Percentiles rank a stretch among this genome's conserved stretches.
These are phyloP conservation scores for Anoplopoma fimbria DNA, from an alignment of 2,113 vertebrate genomes.

Conservation along the genomic window DNA sequence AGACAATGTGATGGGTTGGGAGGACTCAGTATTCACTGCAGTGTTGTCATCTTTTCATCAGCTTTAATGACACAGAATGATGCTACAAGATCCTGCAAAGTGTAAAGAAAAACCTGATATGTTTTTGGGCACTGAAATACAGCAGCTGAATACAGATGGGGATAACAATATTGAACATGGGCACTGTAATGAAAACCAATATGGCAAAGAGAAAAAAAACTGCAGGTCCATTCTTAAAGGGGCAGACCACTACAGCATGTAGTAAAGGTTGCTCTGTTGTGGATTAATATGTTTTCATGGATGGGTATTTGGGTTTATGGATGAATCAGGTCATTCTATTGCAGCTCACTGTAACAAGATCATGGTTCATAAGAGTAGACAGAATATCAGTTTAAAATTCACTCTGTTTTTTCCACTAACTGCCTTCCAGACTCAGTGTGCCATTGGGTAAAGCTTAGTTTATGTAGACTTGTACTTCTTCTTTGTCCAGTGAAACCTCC, in stretches of 20 bases:
- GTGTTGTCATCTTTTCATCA: conserved; percentile 38
- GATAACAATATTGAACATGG: not conserved
- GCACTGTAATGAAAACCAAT: not conserved
- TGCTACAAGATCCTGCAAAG: conserved; percentile 47
- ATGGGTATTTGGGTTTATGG: not conserved
- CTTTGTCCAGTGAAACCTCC: not conserved
- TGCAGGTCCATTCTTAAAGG: conserved; percentile 1
- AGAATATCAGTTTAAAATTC: not conserved
- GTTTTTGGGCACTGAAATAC: conserved; percentile 17
- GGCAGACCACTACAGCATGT: not conserved
- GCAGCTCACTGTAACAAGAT: not conserved
- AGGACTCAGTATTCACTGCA: conserved; percentile 45
- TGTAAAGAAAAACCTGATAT: conserved; percentile 24
- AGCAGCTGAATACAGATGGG: conserved; percentile 41
- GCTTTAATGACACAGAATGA: conserved; percentile 49
- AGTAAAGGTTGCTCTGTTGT: not conserved
- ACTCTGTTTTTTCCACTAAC: not conserved
- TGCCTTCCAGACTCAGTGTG: not conserved
- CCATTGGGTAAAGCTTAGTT: not conserved
- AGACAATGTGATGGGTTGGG: conserved; percentile 19
- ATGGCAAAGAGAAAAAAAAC: not conserved
- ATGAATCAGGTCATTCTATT: not conserved
- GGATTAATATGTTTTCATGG: not conserved
- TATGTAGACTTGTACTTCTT: not conserved
- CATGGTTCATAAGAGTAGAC: not conserved